These are phyloP conservation scores for Nemoura dubitans DNA, from an alignment of 2,888 invertebrate species.

Conservation along the genomic window DNA sequence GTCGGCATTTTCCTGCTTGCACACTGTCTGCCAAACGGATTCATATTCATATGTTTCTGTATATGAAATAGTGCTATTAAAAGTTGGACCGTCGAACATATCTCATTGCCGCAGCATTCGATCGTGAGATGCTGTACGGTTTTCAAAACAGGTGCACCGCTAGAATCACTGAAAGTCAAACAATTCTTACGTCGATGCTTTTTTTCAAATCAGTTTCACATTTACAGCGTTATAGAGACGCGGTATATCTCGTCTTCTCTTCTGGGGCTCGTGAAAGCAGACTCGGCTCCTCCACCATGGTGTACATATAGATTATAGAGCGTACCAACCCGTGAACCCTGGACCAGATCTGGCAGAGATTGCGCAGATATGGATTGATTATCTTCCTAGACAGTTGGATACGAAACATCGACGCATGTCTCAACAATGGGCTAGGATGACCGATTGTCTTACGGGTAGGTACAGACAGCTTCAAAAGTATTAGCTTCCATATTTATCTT, in stretches of 20 bases:
- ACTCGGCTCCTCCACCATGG: not conserved
- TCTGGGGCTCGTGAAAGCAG: not conserved
- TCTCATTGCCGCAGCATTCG: not conserved
- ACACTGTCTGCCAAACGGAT: not conserved
- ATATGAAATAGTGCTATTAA: not conserved
- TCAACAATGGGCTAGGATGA: not conserved
- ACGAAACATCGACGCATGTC: not conserved
- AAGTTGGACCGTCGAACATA: not conserved
- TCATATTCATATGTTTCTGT: slow-evolving; percentile 12
- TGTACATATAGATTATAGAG: not conserved
- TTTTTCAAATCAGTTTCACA: not conserved
- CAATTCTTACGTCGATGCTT: not conserved
- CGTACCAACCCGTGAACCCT: not conserved
- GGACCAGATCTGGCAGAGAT: not conserved
- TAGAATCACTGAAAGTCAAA: not conserved
- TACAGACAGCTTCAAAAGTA: not conserved
- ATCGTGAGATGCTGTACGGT: not conserved
- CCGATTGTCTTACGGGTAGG: not conserved
- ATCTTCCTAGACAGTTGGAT: not conserved
- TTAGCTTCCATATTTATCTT: not conserved
- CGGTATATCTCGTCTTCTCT: not conserved
- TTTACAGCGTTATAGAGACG: not conserved
- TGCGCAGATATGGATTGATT: not conserved
- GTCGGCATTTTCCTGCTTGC: not conserved
- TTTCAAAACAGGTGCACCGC: not conserved